Conservation (phyloP, 1,140 invertebrate genomes). For the Protaetia brevitarsis region DNA sequence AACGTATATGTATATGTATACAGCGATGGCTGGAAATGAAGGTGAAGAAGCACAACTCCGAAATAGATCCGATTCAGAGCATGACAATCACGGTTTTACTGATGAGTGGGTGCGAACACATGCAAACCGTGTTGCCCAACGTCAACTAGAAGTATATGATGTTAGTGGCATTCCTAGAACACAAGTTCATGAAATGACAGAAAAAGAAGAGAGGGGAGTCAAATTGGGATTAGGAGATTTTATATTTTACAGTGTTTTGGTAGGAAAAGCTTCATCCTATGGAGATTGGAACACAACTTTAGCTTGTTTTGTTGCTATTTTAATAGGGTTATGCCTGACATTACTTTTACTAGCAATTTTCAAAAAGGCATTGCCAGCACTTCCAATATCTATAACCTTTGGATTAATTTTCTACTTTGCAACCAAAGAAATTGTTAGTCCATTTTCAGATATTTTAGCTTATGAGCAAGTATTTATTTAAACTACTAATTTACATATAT, state of each 20-base stretch:
- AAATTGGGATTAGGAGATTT: constrained; percentile 98
- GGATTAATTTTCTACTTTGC: constrained; percentile 97
- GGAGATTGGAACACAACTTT: constrained; percentile 99
- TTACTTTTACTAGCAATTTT: constrained; percentile 91
- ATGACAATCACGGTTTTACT: constrained; percentile 58
- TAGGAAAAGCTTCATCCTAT: constrained; percentile 97
- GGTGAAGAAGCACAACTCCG: constrained; percentile 29
- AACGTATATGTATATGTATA: constrained; percentile 69
- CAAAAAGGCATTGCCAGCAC: constrained; percentile 93
- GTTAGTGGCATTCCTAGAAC: constrained; percentile 45
- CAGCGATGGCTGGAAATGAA: constrained; percentile 53
- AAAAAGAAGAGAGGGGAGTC: constrained; percentile 67
- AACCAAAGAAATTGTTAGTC: constrained; percentile 86
- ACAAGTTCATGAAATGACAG: constrained; percentile 36
- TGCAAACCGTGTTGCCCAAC: constrained; percentile 50
- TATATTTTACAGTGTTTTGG: constrained; percentile 98
- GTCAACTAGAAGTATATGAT: constrained; percentile 53
- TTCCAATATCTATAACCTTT: constrained; percentile 98
- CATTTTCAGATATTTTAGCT: constrained; percentile 87
- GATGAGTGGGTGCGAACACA: constrained; percentile 63
- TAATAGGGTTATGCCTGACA: constrained; percentile 95
- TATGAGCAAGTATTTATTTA: constrained; percentile 92
- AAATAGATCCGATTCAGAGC: background rate
- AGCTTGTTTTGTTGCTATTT: constrained; percentile 96
- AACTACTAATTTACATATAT: constrained; percentile 3